These are phyloP conservation scores for Actenoides hombroni DNA, from an alignment of 2,113 vertebrate genomes.

Conservation along the genomic window DNA sequence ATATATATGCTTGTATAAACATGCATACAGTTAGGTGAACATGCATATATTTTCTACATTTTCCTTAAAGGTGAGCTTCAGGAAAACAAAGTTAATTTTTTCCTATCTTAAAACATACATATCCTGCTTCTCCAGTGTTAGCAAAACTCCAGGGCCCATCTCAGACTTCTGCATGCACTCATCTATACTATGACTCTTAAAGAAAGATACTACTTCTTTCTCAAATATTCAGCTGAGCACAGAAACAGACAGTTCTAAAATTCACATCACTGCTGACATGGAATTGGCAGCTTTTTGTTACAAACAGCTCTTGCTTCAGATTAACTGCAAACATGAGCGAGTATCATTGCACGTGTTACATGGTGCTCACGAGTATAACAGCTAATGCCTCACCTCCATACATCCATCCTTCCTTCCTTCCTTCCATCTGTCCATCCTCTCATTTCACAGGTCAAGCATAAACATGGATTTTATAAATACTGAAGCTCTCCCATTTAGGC, in stretches of 20 bases:
- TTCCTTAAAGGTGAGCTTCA: neutral
- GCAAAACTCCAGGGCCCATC: neutral
- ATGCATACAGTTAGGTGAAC: neutral
- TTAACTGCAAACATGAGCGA: neutral
- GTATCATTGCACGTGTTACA: neutral
- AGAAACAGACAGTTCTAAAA: neutral
- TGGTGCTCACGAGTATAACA: neutral
- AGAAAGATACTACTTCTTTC: neutral
- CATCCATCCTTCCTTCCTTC: neutral
- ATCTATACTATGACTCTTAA: neutral
- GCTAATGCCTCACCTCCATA: neutral
- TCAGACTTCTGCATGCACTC: neutral
- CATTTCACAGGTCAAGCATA: neutral
- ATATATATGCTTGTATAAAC: slow-evolving; percentile 20
- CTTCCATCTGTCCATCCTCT: neutral
- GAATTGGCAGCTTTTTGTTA: neutral
- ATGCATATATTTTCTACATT: neutral
- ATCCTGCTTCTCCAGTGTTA: neutral
- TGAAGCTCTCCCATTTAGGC: neutral
- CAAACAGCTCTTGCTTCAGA: neutral
- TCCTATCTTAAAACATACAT: neutral
- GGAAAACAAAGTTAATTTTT: neutral
- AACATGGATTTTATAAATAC: neutral
- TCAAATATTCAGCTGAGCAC: neutral
- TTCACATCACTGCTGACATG: neutral